Evolutionary conservation across 2,797 vertebrate species (phyloP), one percentile per base, ranked within the genome.

Genomic region (Poeciliopsis gracilis): DNA sequence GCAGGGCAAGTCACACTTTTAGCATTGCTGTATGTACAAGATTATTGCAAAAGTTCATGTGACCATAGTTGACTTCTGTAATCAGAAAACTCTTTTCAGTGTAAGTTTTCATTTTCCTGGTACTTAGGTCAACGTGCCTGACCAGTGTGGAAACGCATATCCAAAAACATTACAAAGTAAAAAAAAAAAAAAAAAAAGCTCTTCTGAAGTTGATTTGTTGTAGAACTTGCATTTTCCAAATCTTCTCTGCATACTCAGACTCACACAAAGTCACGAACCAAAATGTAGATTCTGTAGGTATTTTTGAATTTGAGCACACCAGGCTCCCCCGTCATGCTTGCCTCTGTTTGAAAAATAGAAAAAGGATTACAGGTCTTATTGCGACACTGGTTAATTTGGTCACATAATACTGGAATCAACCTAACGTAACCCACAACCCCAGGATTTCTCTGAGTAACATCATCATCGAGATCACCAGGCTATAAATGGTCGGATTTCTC

Each of bases 31-130:
- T 38, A 43, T 63, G 75, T 30, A 83, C 0, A 10, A 61, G 18
- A 28, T 57, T 38, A 47, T 18, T 23, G 4, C 12, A 71, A 41
- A 78, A n/a, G 46, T 75, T 77, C 73, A 73, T 81, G 33, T 80
- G 70, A 82, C 57, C 13, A 49, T 43, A 15, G 36, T 61, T 38
- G 8, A 8, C 5, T 53, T 72, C 45, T 41, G 36, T 6, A 16
- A 53, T 46, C 8, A 59, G 18, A 30, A 53, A 6, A 77, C 38
- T n/a, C 45, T 30, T 72, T 59, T 75, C 3, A 15, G 53, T 46
- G 16, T 70, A 57, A 76, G 51, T 20, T 30, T 9, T 25, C 9
- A 23, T n/a, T 15, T 79, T 12, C 70, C 36, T 53, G 13, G 51
- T 33, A 11, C 36, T 71, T n/a, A 57, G 20, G 28, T 13, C 43